phyloP scores from a whole-genome alignment of 1,140 invertebrate genomes.

The Aphelenchoides fujianensis region DNA sequence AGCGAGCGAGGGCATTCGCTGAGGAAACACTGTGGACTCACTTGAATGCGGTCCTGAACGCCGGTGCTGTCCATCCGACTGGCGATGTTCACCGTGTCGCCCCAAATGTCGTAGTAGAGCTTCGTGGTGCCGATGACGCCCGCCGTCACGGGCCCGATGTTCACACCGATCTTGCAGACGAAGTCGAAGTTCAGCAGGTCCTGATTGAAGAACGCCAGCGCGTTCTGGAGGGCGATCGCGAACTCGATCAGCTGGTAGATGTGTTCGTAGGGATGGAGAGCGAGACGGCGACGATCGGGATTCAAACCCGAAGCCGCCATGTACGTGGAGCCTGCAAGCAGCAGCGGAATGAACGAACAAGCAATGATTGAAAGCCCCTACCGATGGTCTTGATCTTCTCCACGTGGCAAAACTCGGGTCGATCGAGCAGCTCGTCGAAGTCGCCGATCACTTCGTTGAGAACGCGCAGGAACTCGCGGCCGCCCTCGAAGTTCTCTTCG shows the following conservation, averaged over 20 bases:
- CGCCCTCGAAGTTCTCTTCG: constrained; percentile 69
- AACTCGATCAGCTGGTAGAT: constrained; percentile 61
- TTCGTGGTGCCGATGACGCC: constrained; percentile 88
- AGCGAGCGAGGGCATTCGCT: constrained; percentile 26
- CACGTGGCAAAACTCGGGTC: constrained; percentile 78
- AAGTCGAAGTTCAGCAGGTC: constrained; percentile 62
- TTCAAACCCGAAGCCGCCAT: constrained; percentile 89
- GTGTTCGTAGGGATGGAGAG: constrained; percentile 60
- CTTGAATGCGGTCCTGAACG: constrained; percentile 78
- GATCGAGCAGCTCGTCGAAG: constrained; percentile 83
- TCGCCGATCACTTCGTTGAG: constrained; percentile 89
- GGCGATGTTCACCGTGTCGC: constrained; percentile 88
- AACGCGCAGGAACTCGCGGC: constrained; percentile 85
- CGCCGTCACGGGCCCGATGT: constrained; percentile 60
- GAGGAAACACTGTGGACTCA: constrained; percentile 62
- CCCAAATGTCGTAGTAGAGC: constrained; percentile 95
- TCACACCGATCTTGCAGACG: constrained; percentile 59
- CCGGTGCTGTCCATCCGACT: constrained; percentile 85
- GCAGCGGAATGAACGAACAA: no score
- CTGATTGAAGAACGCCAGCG: constrained; percentile 55
- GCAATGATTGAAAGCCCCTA: no score
- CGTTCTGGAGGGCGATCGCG: constrained; percentile 58
- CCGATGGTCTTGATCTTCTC: constrained; percentile 98
- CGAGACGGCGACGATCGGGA: constrained; percentile 62
- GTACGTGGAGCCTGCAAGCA: constrained; percentile 85